Evolutionary conservation across 2,888 invertebrate genomes (phyloP).

Genomic region (Rhaphigaster nebulosa): DNA sequence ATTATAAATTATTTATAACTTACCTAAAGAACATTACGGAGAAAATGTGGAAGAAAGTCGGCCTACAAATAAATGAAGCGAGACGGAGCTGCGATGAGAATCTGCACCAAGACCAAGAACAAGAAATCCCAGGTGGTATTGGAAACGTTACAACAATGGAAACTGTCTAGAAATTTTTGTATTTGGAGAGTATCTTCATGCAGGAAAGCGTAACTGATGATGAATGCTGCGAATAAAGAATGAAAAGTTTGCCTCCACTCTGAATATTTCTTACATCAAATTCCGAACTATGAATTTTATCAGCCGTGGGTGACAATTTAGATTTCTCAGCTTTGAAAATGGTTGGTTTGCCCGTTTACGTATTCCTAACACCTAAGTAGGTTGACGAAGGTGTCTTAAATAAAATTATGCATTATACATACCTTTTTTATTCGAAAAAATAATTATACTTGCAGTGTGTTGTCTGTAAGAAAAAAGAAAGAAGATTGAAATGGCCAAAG

Average conservation of each 20-base stretch:
- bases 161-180: not conserved
- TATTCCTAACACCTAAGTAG: no score
- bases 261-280: not conserved
- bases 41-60: slow-evolving; percentile 24
- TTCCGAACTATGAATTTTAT: no score
- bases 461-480: no score
- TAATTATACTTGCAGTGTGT: no score
- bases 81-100: not conserved
- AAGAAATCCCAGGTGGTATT: not conserved
- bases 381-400: no score
- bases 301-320: no score
- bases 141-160: not conserved
- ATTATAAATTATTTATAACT: not conserved
- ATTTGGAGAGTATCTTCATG: not conserved
- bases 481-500: no score
- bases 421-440: no score
- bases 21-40: not conserved
- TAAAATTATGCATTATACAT: no score
- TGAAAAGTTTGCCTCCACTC: not conserved
- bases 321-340: no score
- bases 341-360: no score
- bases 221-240: not conserved
- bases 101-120: not conserved
- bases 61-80: slow-evolving; percentile 18
- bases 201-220: not conserved